Base-by-base conservation (phyloP, 2,888 invertebrate species). In the Drosophila sordidapex region DNA sequence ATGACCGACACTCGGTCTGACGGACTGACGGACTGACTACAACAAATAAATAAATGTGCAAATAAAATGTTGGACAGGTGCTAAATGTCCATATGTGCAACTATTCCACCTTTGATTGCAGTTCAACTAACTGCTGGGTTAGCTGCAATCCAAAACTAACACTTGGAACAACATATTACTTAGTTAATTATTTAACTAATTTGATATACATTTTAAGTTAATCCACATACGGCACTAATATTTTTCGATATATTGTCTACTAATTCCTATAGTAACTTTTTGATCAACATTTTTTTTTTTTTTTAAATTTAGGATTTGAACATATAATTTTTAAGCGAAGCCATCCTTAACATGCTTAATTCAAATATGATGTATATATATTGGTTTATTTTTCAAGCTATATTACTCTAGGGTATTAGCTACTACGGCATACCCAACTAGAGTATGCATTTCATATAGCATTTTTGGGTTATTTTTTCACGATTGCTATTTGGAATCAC, bases 11-110 rank as follows among this genome's bases (percentile, higher is more conserved):
- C 70, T 67, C 52, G 70, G 66, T 67, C 33, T 10, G 33, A 33
- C 33, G 0, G 4, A 11, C 33, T 1, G 33, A 33, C 59, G 27
- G 27, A 27, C 27, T 27, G 33, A 33, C 59, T 63, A 70, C 62
- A 61, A 53, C 69, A 68, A 64, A 69, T 73, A 74, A 74, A 73
- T 73, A 81, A 71, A 64, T 78, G 68, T 75, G 43, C 59, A 68
- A 76, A 73, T 31, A 56, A 51, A 64, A 63, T 75, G 58, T 73
- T 67, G 21, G 27, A 27, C 49, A 49, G 27, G 13, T 49, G n/a
- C 25, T 49, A 18, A 18, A 49, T 49, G 11, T 18, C 5, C 27
- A 49, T 1, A 27, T 48, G 25, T 46, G 7, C 11, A 25, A 25
- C 25, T 56, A 76, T 66, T 51, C 35, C 40, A 0, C n/a, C 13